Evolutionary conservation across 2,888 invertebrate genomes (phyloP).

Genomic region (Yponomeuta evonymella): DNA sequence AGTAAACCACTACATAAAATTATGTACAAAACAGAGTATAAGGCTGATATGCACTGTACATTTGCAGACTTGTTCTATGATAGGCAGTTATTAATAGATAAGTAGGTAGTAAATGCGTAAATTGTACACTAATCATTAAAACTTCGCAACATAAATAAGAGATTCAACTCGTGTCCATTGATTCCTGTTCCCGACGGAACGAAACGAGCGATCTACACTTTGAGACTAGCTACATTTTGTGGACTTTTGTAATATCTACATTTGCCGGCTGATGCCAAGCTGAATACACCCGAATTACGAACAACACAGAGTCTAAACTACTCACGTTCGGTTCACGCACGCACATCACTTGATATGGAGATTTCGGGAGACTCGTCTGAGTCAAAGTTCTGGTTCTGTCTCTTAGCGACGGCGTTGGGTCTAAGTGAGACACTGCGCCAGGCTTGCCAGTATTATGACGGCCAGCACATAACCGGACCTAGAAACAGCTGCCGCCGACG

Average conservation of each 20-base stretch:
- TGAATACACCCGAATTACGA: conserved; percentile 8
- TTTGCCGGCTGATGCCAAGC: conserved; percentile 9
- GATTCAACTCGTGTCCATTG: conserved; percentile 17
- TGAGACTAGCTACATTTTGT: conserved; percentile 22
- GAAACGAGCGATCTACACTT: conserved; percentile 7
- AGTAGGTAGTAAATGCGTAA: conserved; percentile 21
- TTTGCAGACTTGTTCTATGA: conserved; percentile 38
- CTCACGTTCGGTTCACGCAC: conserved; percentile 10
- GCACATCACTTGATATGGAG: conserved; percentile 12
- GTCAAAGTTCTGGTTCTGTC: conserved; percentile 5
- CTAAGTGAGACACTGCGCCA: conserved; percentile 37
- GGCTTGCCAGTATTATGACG: conserved; percentile 1
- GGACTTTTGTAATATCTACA: conserved; percentile 18
- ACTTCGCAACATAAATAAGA: conserved; percentile 19
- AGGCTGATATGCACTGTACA: conserved; percentile 65
- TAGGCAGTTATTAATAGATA: conserved; percentile 15
- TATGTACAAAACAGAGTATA: conserved; percentile 66
- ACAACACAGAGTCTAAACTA: conserved; percentile 9
- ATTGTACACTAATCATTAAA: conserved; percentile 18
- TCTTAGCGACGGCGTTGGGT: not conserved
- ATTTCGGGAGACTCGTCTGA: not conserved
- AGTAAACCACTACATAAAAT: conserved; percentile 32
- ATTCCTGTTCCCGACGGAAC: not conserved
- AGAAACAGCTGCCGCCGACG: conserved; percentile 30
- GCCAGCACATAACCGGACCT: not conserved